Conservation (phyloP, 2,888 invertebrate genomes). For the Noctua pronuba region DNA sequence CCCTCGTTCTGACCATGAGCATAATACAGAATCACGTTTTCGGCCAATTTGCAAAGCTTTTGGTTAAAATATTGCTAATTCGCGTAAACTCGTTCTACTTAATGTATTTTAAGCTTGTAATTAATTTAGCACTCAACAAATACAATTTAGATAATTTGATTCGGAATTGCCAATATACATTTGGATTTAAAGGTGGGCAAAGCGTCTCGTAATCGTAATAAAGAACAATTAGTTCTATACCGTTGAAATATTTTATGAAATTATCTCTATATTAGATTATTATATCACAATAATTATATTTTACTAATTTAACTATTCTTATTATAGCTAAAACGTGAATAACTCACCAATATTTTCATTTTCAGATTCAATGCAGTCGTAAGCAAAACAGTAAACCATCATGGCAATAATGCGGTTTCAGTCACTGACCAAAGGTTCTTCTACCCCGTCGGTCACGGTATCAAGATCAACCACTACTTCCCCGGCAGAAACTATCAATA, state of each 20-base stretch:
- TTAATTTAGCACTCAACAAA: constrained; percentile 26
- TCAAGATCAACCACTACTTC: constrained; percentile 85
- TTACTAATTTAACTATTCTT: background rate
- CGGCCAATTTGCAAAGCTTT: constrained; percentile 30
- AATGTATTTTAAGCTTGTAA: constrained; percentile 36
- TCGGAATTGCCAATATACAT: constrained; percentile 1
- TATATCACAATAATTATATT: background rate
- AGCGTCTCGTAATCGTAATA: background rate
- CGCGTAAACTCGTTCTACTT: constrained; percentile 36
- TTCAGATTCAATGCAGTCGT: constrained; percentile 90
- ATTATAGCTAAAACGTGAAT: background rate
- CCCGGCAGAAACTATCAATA: constrained; percentile 78
- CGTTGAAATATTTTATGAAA: background rate
- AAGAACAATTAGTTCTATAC: background rate
- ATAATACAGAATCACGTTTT: constrained; percentile 57
- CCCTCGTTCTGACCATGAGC: constrained; percentile 50
- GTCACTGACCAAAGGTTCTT: constrained; percentile 81
- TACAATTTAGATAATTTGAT: constrained; percentile 13
- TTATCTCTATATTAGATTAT: no score
- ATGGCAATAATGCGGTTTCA: constrained; percentile 84
- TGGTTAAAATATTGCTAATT: constrained; percentile 20
- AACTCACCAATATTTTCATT: background rate
- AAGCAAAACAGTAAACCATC: constrained; percentile 85
- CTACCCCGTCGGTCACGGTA: constrained; percentile 78
- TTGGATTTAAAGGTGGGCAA: background rate